These are phyloP conservation scores for Epinephelus malabaricus DNA, from an alignment of 2,797 vertebrate species.

Conservation along the genomic window DNA sequence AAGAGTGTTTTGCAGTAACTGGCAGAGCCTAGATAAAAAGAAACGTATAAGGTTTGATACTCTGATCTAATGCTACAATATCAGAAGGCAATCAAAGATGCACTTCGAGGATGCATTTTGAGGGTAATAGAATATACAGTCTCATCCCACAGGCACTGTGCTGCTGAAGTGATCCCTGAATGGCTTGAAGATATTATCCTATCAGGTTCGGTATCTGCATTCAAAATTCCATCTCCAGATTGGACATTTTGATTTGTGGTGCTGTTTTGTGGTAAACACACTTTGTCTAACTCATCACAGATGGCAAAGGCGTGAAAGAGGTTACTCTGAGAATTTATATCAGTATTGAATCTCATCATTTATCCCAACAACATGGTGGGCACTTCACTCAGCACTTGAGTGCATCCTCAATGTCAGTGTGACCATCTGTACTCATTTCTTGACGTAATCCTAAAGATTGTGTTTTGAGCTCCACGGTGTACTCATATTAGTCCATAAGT, in stretches of 20 bases:
- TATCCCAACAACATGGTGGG: slow-evolving; percentile 30
- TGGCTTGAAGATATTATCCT: slow-evolving; percentile 6
- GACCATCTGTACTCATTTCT: slow-evolving; percentile 49
- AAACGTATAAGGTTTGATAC: not conserved
- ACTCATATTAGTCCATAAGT: not conserved
- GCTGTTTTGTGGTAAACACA: slow-evolving; percentile 9
- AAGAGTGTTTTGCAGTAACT: not conserved
- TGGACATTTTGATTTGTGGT: slow-evolving; percentile 29
- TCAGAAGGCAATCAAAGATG: slow-evolving; percentile 26
- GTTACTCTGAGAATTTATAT: slow-evolving; percentile 16
- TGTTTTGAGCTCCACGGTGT: slow-evolving; percentile 22
- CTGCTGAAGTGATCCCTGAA: slow-evolving; percentile 12
- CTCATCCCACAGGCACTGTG: slow-evolving; percentile 13
- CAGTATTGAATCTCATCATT: slow-evolving; percentile 35
- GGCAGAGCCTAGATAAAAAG: not conserved
- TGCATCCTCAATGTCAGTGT: slow-evolving; percentile 35
- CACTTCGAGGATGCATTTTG: slow-evolving; percentile 9
- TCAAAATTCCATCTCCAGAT: slow-evolving; percentile 7
- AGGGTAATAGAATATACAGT: not conserved
- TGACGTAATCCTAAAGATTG: slow-evolving; percentile 31
- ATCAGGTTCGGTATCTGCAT: not conserved
- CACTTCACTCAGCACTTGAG: slow-evolving; percentile 35
- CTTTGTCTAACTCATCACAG: slow-evolving; percentile 12
- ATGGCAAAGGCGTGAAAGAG: slow-evolving; percentile 7
- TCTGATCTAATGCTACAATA: slow-evolving; percentile 17